phyloP scores from a whole-genome alignment of 2,797 vertebrate genomes.

The Setipinna tenuifilis region DNA sequence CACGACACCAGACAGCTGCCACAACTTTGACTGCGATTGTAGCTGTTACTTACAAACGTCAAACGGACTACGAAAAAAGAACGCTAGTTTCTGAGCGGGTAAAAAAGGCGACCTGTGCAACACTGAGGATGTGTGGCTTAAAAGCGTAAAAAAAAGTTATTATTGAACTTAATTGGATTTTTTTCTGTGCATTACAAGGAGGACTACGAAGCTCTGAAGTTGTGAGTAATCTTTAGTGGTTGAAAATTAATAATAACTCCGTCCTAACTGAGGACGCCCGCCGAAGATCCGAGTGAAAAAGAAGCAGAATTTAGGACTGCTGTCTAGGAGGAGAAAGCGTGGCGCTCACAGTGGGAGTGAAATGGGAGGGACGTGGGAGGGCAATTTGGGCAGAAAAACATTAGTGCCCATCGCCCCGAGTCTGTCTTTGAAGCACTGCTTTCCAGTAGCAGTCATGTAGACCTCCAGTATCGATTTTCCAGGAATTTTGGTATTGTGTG shows the following conservation, averaged over 20 bases:
- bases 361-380: slow-evolving; percentile 26
- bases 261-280: background rate
- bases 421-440: background rate
- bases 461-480: background rate
- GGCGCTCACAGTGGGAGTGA: slow-evolving; percentile 16
- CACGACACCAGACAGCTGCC: slow-evolving; percentile 26
- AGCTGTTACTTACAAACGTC: background rate
- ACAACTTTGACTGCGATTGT: background rate
- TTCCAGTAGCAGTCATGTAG: background rate
- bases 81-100: background rate
- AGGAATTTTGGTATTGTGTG: background rate
- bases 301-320: background rate
- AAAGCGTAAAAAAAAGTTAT: background rate
- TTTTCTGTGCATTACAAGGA: background rate
- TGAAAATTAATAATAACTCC: background rate
- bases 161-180: background rate
- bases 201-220: background rate
- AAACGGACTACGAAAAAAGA: background rate
- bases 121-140: background rate
- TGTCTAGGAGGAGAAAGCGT: slow-evolving; percentile 25
- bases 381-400: slow-evolving; percentile 18
- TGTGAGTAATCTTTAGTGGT: background rate
- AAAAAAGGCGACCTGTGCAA: background rate
- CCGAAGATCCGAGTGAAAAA: slow-evolving; percentile 1
- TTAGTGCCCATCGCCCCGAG: background rate